These are phyloP conservation scores for Miniopterus natalensis DNA, from an alignment of 2,113 vertebrate species.

Conservation along the genomic window DNA sequence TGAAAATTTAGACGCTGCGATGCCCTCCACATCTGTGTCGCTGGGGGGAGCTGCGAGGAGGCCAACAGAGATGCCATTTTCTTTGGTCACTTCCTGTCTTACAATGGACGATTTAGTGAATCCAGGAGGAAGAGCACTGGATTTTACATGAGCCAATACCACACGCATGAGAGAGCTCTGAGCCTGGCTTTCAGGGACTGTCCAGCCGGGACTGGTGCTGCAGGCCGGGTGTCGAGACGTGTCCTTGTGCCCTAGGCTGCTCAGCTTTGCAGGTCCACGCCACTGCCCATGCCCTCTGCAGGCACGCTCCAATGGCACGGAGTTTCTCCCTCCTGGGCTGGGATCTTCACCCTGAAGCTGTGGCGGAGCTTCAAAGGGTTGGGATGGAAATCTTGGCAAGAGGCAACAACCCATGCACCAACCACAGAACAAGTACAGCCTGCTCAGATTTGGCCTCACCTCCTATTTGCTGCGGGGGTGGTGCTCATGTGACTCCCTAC, in stretches of 20 bases:
- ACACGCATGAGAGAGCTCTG: not conserved
- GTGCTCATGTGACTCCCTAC: not conserved
- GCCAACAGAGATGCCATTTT: not conserved
- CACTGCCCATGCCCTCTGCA: not conserved
- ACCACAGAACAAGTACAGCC: not conserved
- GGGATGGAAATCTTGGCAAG: constrained; percentile 62
- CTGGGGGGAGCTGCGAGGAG: not conserved
- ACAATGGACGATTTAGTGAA: not conserved
- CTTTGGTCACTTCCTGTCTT: not conserved
- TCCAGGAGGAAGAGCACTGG: not conserved
- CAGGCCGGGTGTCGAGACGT: not conserved
- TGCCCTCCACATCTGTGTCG: not conserved
- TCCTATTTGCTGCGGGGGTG: not conserved
- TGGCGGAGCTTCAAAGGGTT: constrained; percentile 45
- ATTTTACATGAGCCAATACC: not conserved
- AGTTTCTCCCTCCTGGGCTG: not conserved
- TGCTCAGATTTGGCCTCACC: not conserved
- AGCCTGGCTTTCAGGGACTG: not conserved
- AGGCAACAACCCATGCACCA: not conserved
- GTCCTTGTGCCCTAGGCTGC: not conserved
- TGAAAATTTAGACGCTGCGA: not conserved
- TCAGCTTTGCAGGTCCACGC: not conserved
- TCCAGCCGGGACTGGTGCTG: not conserved
- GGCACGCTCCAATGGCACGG: rapidly evolving
- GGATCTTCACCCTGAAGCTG: constrained; percentile 61